These are phyloP conservation scores for Drosophila pachea DNA, from an alignment of 1,140 invertebrate species.

Conservation along the genomic window DNA sequence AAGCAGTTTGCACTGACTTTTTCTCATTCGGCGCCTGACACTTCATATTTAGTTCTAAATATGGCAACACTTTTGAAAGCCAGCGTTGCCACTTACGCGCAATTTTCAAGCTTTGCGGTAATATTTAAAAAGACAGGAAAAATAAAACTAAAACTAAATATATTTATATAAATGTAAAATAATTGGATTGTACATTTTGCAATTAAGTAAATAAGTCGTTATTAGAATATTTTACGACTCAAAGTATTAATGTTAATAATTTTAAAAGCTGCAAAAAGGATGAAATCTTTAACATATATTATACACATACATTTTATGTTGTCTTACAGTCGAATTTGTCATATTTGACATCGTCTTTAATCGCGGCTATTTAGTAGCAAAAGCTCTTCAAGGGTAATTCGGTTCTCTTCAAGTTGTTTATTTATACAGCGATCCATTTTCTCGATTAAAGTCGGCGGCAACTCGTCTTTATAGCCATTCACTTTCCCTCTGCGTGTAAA, in stretches of 20 bases:
- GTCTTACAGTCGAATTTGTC: too few relatives aligned
- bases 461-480: constrained; percentile 59
- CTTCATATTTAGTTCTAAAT: constrained; percentile 9
- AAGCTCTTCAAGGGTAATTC: constrained; percentile 45
- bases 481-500: constrained; percentile 57
- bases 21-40: background rate
- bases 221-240: too few relatives aligned
- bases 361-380: constrained; percentile 37
- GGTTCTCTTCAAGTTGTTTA: constrained; percentile 11
- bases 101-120: too few relatives aligned
- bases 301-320: too few relatives aligned
- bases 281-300: too few relatives aligned
- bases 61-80: background rate
- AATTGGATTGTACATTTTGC: too few relatives aligned
- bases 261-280: too few relatives aligned
- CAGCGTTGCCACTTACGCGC: background rate
- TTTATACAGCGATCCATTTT: constrained; percentile 31
- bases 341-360: too few relatives aligned
- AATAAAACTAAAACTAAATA: too few relatives aligned
- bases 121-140: background rate
- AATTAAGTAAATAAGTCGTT: too few relatives aligned
- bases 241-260: too few relatives aligned
- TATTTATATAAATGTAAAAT: too few relatives aligned
- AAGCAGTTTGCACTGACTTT: background rate
- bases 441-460: constrained; percentile 36